These are phyloP conservation scores for Echiichthys vipera DNA, from an alignment of 2,797 vertebrate genomes.

Conservation along the genomic window DNA sequence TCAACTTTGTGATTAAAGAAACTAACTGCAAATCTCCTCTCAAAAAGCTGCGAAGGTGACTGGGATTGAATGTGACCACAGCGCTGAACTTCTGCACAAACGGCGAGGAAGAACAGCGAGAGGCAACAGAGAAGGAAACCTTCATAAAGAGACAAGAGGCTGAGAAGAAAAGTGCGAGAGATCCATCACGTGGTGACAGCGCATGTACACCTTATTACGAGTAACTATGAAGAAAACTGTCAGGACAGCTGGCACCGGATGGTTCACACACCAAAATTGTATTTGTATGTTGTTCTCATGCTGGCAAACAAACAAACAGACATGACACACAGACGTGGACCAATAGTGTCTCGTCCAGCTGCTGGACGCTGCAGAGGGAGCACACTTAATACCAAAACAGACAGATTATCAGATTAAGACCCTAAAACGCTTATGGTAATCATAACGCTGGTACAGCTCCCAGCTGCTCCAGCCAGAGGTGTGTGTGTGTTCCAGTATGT, in stretches of 20 bases:
- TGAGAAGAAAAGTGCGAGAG: neutral
- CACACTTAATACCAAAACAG: constrained; percentile 71
- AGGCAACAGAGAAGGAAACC: neutral
- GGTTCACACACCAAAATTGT: constrained; percentile 11
- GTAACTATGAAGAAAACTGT: constrained; percentile 28
- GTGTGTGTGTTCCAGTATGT: constrained; percentile 27
- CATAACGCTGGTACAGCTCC: constrained; percentile 38
- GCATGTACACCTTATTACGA: constrained; percentile 7
- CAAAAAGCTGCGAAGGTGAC: constrained; percentile 1
- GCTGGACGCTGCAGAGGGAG: constrained; percentile 50
- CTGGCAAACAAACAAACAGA: constrained; percentile 36
- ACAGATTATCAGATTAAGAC: constrained; percentile 76
- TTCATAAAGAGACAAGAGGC: neutral
- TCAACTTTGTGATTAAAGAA: constrained; percentile 19
- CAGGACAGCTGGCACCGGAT: constrained; percentile 24
- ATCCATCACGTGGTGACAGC: constrained; percentile 33
- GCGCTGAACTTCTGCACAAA: constrained; percentile 4
- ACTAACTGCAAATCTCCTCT: neutral
- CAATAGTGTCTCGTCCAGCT: constrained; percentile 55
- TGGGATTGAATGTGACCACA: constrained; percentile 1
- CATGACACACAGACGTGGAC: constrained; percentile 34
- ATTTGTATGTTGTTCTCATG: constrained; percentile 13
- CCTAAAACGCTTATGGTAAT: constrained; percentile 72
- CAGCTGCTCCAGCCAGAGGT: constrained; percentile 56
- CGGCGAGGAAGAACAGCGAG: neutral